A percentile compares a stretch with the other conserved stretches of the same genome.
Conservation (phyloP, 2,797 vertebrate species). For the Miichthys miiuy region DNA sequence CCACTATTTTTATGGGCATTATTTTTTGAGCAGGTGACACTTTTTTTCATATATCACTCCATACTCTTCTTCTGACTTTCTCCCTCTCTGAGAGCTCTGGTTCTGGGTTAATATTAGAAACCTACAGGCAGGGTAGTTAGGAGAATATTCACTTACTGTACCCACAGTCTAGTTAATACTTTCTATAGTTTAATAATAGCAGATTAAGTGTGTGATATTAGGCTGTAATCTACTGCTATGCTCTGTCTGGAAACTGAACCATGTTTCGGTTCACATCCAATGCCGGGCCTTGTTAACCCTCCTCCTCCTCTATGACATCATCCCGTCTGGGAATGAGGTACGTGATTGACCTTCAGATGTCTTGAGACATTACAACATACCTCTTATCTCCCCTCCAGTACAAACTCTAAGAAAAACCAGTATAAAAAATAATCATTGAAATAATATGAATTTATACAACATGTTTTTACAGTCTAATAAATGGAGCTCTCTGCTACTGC, state of each 20-base stretch:
- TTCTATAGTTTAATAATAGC: neutral
- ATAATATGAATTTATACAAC: neutral
- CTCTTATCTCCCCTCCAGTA: conserved; percentile 33
- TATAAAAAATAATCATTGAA: conserved; percentile 3
- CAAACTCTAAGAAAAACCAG: conserved; percentile 1
- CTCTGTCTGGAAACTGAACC: neutral
- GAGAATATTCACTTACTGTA: conserved; percentile 4
- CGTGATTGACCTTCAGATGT: conserved; percentile 62
- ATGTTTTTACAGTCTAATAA: neutral
- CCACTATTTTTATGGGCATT: conserved; percentile 20
- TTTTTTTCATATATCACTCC: neutral
- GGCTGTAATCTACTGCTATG: neutral
- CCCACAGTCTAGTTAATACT: conserved; percentile 2
- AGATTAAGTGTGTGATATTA: conserved; percentile 19
- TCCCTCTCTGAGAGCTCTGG: neutral
- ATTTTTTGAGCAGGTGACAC: conserved; percentile 29
- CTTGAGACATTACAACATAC: conserved; percentile 59
- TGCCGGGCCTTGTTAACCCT: conserved; percentile 25
- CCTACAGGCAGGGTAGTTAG: neutral
- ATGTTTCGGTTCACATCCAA: conserved; percentile 7
- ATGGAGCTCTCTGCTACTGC: neutral
- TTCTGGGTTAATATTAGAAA: conserved; percentile 44
- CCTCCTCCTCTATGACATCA: conserved; percentile 61
- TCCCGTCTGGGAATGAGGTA: conserved; percentile 49
- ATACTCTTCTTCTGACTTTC: neutral